Percentiles rank a stretch among this genome's conserved stretches.
phyloP scores from a whole-genome alignment of 1,140 invertebrate genomes.

The Drosophila obscura region DNA sequence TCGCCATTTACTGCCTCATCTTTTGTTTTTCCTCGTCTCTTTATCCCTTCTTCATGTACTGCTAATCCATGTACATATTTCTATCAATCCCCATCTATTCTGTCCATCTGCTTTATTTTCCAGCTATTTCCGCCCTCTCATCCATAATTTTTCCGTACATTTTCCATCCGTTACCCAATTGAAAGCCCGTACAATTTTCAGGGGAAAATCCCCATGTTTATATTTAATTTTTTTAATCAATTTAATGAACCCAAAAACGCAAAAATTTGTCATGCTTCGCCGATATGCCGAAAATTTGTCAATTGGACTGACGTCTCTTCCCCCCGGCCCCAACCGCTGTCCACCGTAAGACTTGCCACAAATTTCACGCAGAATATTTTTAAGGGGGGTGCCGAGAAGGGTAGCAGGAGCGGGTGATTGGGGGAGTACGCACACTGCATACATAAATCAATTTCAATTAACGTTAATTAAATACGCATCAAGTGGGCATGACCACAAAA shows the following conservation, averaged over 20 bases:
- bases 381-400: not conserved
- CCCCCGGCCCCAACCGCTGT: not conserved
- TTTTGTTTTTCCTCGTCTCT: no score
- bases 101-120: no score
- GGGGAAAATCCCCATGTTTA: conserved; percentile 14
- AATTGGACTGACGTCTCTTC: conserved; percentile 18
- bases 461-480: conserved; percentile 82
- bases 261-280: conserved; percentile 58
- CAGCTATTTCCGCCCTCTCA: no score
- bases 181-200: not conserved
- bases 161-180: not conserved
- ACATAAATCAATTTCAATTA: conserved; percentile 83
- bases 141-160: not conserved
- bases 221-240: conserved; percentile 60
- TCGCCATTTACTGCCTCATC: no score
- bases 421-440: conserved; percentile 68
- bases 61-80: no score
- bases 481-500: conserved; percentile 79
- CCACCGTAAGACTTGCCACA: conserved; percentile 43
- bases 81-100: no score
- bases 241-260: conserved; percentile 49
- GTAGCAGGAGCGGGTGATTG: no score
- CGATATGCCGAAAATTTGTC: conserved; percentile 64
- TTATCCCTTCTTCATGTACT: no score
- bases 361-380: conserved; percentile 64